These are phyloP conservation scores for Chaitophorus viminalis DNA, from an alignment of 2,888 invertebrate genomes.

Conservation along the genomic window DNA sequence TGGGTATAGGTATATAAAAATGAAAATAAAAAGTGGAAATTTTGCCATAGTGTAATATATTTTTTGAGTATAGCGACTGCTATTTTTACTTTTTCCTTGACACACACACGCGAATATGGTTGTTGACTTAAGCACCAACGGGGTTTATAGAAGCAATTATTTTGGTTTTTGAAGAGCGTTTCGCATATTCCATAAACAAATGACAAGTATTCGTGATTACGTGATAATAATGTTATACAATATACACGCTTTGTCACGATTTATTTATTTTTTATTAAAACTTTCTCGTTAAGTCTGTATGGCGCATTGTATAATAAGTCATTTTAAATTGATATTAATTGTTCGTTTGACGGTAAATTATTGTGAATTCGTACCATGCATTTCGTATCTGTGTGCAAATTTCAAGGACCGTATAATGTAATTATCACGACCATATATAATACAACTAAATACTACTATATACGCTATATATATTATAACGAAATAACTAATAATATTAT, in stretches of 20 bases:
- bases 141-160: not conserved
- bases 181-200: not conserved
- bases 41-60: not conserved
- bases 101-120: not conserved
- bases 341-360: not conserved
- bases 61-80: not conserved
- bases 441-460: not conserved
- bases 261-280: not conserved
- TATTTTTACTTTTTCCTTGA: not conserved
- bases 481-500: too few relatives aligned
- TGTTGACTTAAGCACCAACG: constrained; percentile 5
- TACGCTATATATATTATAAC: too few relatives aligned
- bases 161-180: constrained; percentile 11
- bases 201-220: not conserved
- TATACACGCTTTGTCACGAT: not conserved
- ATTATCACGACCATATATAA: not conserved
- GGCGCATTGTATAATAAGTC: not conserved
- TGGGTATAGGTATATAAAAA: not conserved
- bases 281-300: not conserved
- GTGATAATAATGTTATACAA: not conserved
- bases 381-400: not conserved
- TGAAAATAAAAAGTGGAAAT: not conserved
- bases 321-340: constrained; percentile 5
- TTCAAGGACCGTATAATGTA: not conserved
- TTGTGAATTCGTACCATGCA: not conserved